Evolutionary conservation across 2,113 vertebrate genomes (phyloP), one percentile per base, ranked within the genome.

Genomic region (Promerops cafer): DNA sequence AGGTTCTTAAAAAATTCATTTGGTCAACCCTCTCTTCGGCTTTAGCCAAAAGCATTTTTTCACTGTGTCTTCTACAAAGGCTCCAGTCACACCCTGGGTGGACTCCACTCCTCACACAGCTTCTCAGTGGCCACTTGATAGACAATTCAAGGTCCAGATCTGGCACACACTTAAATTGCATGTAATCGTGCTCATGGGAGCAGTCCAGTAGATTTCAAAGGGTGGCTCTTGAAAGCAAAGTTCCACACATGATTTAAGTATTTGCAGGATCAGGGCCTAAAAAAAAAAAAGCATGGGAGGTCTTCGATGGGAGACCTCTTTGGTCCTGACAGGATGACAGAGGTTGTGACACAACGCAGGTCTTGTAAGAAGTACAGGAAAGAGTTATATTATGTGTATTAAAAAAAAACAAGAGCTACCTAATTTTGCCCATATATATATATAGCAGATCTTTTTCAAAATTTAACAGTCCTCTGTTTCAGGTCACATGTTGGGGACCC

Each of bases 151-250:
- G 83, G 69, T 69, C 60, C 77, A 90, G 82, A 89, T 89, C 80
- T 78, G 60, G 57, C 49, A 89, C 49, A 28, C 59, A 71, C 40
- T 93, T 76, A 75, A 95, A 93, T 86, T 75, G 45, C 56, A 59
- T 21, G 31, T 27, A 95, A 89, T 33, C 83, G 76, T 71, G 56
- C 69, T 81, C n/a, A 13, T 37, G 79, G 71, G 86, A 96, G 80
- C 21, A 75, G 88, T 42, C 85, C 86, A 68, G 69, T 14, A 84
- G 69, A 92, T 76, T 94, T 94, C 93, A 94, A 78, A 95, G 92
- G 40, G 54, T 60, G 49, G 64, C 26, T 79, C 72, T 39, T 89
- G 56, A 87, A 87, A 95, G 72, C 61, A 57, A 75, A 96, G 68
- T 65, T 89, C 77, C 74, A 78, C 65, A 89, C 45, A 42, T 76